Evolutionary conservation across 2,888 invertebrate species (phyloP), one percentile per base, ranked within the genome.

Genomic region (Pherbina coryleti): DNA sequence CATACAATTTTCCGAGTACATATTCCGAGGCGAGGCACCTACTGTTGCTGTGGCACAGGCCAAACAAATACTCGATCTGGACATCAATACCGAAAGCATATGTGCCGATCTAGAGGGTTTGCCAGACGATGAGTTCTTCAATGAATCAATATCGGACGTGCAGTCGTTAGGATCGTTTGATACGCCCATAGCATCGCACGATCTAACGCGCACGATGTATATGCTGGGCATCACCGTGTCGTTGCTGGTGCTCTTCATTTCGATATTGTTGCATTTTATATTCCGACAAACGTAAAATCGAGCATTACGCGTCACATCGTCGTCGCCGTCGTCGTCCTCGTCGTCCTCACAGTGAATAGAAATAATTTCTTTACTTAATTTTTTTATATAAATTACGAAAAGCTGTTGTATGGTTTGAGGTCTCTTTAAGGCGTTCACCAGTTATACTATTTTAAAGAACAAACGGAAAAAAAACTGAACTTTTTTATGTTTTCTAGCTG

Each of bases 21-120:
- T 97, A 75, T 98, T 97, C 87, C 96, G 97, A 31, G 97, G 97
- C 0, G 97, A 98, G 90, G 94, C 95, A 0, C 93, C 94, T 0
- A 93, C 94, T 11, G 97, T 97, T 84, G 95, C 95, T 0, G 91
- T 95, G 60, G 92, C 94, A 55, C 95, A 97, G 1, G 93, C 96
- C 7, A 92, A 94, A 83, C 97, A 97, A 87, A 91, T 97, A 75
- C 91, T 97, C 17, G 96, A 96, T 87, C 90, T 97, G 64, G 91
- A 93, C 82, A 92, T 96, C 73, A 91, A 92, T 17, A 94, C 94
- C 83, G 92, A 92, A 8, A 92, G 93, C 82, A 93, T 95, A 14
- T 91, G 94, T 67, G 92, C 93, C 80, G 94, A 95, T 83, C 91
- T 94, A 34, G 97, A 97, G 89, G 93, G 93, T 1, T 93, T 95